Percentiles rank a stretch among this genome's conserved stretches.
Evolutionary conservation across 1,140 invertebrate genomes (phyloP).

Genomic region (Chymomyza costata): DNA sequence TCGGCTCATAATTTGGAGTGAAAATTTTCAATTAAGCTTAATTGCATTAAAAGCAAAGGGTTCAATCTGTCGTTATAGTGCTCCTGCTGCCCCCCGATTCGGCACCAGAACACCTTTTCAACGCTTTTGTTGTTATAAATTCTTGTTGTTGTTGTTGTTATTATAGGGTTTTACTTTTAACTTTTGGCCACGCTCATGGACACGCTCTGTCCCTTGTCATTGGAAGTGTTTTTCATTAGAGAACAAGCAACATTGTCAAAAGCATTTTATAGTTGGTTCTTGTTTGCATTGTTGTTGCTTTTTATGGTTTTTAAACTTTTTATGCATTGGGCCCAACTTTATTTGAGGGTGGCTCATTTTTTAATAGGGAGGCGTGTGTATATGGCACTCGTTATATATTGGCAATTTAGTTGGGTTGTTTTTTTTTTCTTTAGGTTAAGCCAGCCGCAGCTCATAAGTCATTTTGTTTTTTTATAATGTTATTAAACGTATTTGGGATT

Average conservation of each 20-base stretch:
- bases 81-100: slow-evolving; percentile 10
- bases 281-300: slow-evolving; percentile 40
- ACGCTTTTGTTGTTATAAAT: slow-evolving; percentile 13
- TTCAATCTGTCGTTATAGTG: slow-evolving; percentile 68
- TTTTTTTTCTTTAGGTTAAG: slow-evolving; percentile 26
- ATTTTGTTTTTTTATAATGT: slow-evolving; percentile 32
- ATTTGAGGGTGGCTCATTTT: neutral
- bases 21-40: slow-evolving; percentile 74
- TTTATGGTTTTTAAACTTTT: slow-evolving; percentile 54
- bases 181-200: slow-evolving; percentile 17
- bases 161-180: slow-evolving; percentile 29
- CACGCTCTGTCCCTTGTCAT: too few species aligned
- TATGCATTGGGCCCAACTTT: slow-evolving; percentile 48
- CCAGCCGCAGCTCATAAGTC: slow-evolving; percentile 40
- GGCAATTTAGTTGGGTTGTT: slow-evolving; percentile 44
- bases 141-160: slow-evolving; percentile 5
- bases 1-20: slow-evolving; percentile 70
- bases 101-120: slow-evolving; percentile 13
- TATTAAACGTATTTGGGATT: slow-evolving; percentile 34
- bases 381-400: slow-evolving; percentile 34
- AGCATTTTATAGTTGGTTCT: too few species aligned
- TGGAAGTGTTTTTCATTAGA: too few species aligned
- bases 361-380: slow-evolving; percentile 13
- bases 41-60: slow-evolving; percentile 73
- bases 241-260: too few species aligned